Base-by-base conservation (phyloP, 2,113 vertebrate genomes). In the Elephantulus edwardii region DNA sequence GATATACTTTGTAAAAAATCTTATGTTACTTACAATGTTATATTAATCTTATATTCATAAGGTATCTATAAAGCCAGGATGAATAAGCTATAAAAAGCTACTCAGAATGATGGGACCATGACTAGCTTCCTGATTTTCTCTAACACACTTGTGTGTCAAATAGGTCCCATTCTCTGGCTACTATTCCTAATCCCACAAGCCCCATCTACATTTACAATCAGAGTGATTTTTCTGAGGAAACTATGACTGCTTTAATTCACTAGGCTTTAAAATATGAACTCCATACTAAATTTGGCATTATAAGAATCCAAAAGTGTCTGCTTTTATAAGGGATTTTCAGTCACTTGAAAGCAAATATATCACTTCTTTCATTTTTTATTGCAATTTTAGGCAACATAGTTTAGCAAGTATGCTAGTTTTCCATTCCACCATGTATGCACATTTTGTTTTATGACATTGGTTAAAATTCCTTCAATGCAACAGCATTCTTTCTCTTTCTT, bases 101-200 rank as follows among this genome's bases (percentile, higher is more conserved):
- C 2, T 17, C 0, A 44, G 12, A 79, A 4, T 19, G 0, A 35
- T 5, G 40, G 16, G 17, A 54, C 9, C 0, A 1, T 24, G 48
- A 72, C 22, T 52, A 48, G 24, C 12, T 52, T 89, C 14, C 7
- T 10, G 12, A 70, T 77, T 78, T 20, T 54, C 19, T 74, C 12
- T 72, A 35, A 11, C 1, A 71, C 4, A 50, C 33, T 60, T 33
- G 16, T 56, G 46, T 66, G 22, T 8, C n/a, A 8, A 77, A 35
- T 46, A 9, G 48, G 66, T 6, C 16, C 6, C 16, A 22, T 81
- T 62, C 5, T 74, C 19, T 54, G 11, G 24, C 2, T 48, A 46
- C 40, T 24, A 9, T 8, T 56, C 1, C 10, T 2, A 7, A 12
- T 71, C 66, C 24, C 40, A 54, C 50, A 33, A 19, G 14, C 64